A percentile compares a stretch with the other conserved stretches of the same genome.
Evolutionary conservation across 1,140 invertebrate genomes (phyloP).

Genomic region (Cydia splendana): DNA sequence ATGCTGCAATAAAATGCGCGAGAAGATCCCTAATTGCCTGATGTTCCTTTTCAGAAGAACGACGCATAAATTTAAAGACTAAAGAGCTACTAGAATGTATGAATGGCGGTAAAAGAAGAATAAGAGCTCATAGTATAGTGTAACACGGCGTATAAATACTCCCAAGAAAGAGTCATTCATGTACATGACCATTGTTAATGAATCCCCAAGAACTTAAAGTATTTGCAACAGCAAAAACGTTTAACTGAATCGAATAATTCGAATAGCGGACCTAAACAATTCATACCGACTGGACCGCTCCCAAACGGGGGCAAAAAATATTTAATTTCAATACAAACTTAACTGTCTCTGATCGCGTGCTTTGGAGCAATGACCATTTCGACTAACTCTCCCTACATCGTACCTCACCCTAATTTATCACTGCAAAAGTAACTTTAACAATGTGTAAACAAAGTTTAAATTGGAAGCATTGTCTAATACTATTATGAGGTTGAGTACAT

Average conservation of each 20-base stretch:
- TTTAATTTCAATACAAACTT: constrained; percentile 33
- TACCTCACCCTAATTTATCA: neutral
- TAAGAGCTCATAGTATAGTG: neutral
- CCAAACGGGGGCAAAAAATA: constrained; percentile 19
- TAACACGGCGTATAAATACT: too few relatives aligned
- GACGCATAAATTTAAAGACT: neutral
- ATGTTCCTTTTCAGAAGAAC: neutral
- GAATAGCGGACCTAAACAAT: constrained; percentile 23
- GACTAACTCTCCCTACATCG: neutral
- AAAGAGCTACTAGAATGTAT: neutral
- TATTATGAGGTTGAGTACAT: neutral
- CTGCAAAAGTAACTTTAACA: neutral
- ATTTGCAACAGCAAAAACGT: constrained; percentile 1
- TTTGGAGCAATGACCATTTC: constrained; percentile 32
- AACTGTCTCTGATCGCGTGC: constrained; percentile 28
- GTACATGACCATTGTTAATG: too few relatives aligned
- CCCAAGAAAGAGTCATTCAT: neutral
- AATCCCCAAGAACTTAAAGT: too few relatives aligned
- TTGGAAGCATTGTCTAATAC: neutral
- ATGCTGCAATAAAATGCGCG: neutral
- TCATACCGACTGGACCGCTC: constrained; percentile 13
- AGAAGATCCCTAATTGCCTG: neutral
- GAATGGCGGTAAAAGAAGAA: neutral
- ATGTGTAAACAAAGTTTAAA: neutral
- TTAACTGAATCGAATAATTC: constrained; percentile 5